Percentiles rank a stretch among this genome's conserved stretches.
Evolutionary conservation across 2,888 invertebrate genomes (phyloP).

Genomic region (Andrena bucephala): DNA sequence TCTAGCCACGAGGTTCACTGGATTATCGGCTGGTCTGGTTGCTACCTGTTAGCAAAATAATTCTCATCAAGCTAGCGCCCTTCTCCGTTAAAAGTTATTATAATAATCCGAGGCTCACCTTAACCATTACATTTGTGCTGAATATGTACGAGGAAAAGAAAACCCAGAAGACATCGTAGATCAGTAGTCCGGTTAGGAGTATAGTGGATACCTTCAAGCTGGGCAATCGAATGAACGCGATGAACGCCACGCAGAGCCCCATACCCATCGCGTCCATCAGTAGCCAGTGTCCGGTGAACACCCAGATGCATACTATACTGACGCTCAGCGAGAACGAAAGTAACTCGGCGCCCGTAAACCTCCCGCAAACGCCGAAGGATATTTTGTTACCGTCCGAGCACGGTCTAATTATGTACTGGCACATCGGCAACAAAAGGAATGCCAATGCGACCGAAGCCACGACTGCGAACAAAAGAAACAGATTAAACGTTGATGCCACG

Average conservation of each 20-base stretch:
- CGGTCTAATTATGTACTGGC: slow-evolving; percentile 96
- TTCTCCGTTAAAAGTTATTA: background rate
- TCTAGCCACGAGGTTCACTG: slow-evolving; percentile 96
- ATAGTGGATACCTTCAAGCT: slow-evolving; percentile 98
- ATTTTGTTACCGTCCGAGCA: slow-evolving; percentile 94
- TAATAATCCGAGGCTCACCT: slow-evolving; percentile 87
- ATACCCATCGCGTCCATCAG: slow-evolving; percentile 99
- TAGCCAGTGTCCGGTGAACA: slow-evolving; percentile 98
- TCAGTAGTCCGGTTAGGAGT: slow-evolving; percentile 95
- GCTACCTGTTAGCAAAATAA: slow-evolving; percentile 87
- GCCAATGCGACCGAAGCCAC: slow-evolving; percentile 98
- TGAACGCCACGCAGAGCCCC: slow-evolving; percentile 99
- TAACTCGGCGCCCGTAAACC: slow-evolving; percentile 97
- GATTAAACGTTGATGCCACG: background rate
- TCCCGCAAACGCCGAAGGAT: slow-evolving; percentile 95
- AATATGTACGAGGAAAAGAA: slow-evolving; percentile 99
- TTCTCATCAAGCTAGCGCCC: background rate
- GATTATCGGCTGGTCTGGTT: slow-evolving; percentile 95
- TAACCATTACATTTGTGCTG: slow-evolving; percentile 99
- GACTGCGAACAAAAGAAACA: slow-evolving; percentile 87
- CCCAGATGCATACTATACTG: slow-evolving; percentile 98
- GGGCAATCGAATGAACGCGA: slow-evolving; percentile 97
- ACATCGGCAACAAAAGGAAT: slow-evolving; percentile 98
- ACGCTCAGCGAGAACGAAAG: slow-evolving; percentile 96
- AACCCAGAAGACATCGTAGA: slow-evolving; percentile 99